Percentiles rank a stretch among this genome's conserved stretches.
Conservation (phyloP, 2,113 vertebrate species). For the Nymphicus hollandicus region DNA sequence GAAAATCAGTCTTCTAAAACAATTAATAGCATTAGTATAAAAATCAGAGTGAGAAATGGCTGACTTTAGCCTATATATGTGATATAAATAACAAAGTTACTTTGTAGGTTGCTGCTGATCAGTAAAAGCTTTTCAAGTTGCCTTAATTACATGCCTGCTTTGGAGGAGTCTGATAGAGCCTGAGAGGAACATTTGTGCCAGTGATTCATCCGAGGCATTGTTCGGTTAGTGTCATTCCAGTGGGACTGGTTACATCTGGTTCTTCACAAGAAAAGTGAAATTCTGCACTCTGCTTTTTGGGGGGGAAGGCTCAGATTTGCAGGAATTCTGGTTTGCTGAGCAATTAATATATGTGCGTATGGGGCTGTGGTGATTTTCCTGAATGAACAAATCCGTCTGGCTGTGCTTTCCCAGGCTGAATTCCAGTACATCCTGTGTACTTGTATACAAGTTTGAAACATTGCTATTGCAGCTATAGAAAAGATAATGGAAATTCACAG, state of each 20-base stretch:
- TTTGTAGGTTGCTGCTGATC: not conserved
- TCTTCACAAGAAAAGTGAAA: not conserved
- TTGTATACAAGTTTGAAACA: not conserved
- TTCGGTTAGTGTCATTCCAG: not conserved
- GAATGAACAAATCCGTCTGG: not conserved
- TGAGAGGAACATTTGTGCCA: not conserved
- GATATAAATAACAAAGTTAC: not conserved
- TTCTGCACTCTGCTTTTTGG: not conserved
- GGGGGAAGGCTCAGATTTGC: not conserved
- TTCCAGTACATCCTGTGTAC: not conserved
- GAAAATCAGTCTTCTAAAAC: not conserved
- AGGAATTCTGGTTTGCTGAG: not conserved
- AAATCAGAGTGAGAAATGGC: not conserved
- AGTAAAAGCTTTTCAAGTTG: not conserved
- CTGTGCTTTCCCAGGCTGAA: not conserved
- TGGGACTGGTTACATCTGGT: not conserved
- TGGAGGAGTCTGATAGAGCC: not conserved
- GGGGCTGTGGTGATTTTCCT: not conserved
- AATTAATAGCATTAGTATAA: not conserved
- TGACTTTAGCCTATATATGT: not conserved
- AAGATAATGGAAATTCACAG: not conserved
- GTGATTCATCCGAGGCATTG: not conserved
- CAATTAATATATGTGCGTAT: rapidly evolving
- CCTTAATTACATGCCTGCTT: not conserved
- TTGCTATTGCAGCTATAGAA: not conserved